Evolutionary conservation across 2,797 vertebrate species (phyloP), one percentile per base, ranked within the genome.

Genomic region (Rhynchonycteris naso): DNA sequence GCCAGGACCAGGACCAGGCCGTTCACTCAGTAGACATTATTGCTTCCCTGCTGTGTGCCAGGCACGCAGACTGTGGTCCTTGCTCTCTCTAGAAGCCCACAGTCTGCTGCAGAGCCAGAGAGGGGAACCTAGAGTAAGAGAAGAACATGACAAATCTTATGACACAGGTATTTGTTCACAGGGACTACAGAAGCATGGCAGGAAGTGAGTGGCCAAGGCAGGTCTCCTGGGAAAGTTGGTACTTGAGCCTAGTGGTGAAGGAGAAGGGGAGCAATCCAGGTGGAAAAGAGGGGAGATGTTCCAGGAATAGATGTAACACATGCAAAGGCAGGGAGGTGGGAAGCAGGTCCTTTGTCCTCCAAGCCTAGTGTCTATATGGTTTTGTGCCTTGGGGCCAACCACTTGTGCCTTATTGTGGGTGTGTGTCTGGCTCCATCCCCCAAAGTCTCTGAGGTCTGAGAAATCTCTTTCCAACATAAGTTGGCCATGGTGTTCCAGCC

Each of bases 301-400:
- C 16, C 8, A 43, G 56, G 21, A 56, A 28, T 2, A 76, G 72
- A 56, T 18, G 19, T 19, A 21, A 19, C 2, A 24, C 0, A 0
- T n/a, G 28, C 56, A 43, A 14, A 76, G 22, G 7, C 43, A 1
- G 0, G 22, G 43, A 63, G 80, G 18, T 10, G 78, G 76, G 56
- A 86, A 86, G 71, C 7, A 90, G 80, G 15, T 21, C 19, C 68
- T 80, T 65, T 33, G 50, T n/a, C n/a, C 14, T 33, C 15, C 16
- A 30, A 71, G 18, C 54, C 74, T 59, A 21, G 58, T 8, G 33
- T 54, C 30, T 8, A 1, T 8, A 1, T 18, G 33, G 52, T 14
- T 5, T 43, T 18, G 9, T 26, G 66, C 47, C 4, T 24, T 0
- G 19, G 26, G 33, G 16, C 24, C 5, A 24, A 7, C n/a, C 4